Percentiles rank a stretch among this genome's conserved stretches.
Evolutionary conservation across 2,888 invertebrate species (phyloP).

Genomic region (Xylophagus ater): DNA sequence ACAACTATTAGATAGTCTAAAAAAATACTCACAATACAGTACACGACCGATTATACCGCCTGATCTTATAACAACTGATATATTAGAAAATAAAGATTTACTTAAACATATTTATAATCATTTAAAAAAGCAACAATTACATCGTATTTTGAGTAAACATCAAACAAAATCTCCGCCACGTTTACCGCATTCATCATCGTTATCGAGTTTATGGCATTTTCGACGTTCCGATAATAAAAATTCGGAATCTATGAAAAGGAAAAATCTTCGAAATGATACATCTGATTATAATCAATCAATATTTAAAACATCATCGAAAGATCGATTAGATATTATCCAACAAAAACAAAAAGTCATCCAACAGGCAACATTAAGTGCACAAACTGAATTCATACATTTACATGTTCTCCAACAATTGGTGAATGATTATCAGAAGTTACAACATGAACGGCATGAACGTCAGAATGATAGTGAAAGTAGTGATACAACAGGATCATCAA

Average conservation of each 20-base stretch:
- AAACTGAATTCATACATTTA: constrained; percentile 33
- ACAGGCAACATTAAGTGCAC: constrained; percentile 24
- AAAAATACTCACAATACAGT: constrained; percentile 7
- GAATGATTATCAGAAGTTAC: constrained; percentile 26
- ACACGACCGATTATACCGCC: constrained; percentile 28
- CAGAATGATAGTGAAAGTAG: constrained; percentile 21
- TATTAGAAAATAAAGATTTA: constrained; percentile 60
- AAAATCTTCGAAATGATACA: background rate
- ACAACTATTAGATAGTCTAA: constrained; percentile 9
- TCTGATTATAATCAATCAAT: background rate
- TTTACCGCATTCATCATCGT: constrained; percentile 12
- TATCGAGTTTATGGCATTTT: constrained; percentile 12
- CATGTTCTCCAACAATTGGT: constrained; percentile 28
- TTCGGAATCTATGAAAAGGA: background rate
- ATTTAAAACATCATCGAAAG: background rate
- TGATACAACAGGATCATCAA: constrained; percentile 20
- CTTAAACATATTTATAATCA: constrained; percentile 43
- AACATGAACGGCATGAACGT: constrained; percentile 21
- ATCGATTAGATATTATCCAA: constrained; percentile 3
- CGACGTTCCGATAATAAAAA: constrained; percentile 2
- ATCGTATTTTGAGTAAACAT: constrained; percentile 28
- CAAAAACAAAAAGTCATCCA: constrained; percentile 18
- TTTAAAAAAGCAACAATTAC: constrained; percentile 34
- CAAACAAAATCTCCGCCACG: constrained; percentile 18
- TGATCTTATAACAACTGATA: constrained; percentile 58